A percentile compares a stretch with the other conserved stretches of the same genome.
These are phyloP conservation scores for Colletes latitarsis DNA, from an alignment of 1,140 invertebrate genomes.

Conservation along the genomic window DNA sequence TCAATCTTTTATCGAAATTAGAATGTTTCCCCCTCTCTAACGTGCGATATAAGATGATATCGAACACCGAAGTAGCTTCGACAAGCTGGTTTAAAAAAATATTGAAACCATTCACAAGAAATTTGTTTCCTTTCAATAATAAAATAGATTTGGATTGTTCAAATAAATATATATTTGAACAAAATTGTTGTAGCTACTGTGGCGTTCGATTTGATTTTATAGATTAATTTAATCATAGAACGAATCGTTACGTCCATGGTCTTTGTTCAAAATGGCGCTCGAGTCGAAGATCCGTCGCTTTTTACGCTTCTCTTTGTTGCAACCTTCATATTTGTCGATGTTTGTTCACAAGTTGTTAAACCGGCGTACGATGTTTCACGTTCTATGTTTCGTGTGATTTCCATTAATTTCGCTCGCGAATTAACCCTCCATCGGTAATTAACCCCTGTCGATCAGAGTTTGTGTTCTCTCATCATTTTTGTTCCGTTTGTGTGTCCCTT, in stretches of 20 bases:
- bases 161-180: too few relatives aligned
- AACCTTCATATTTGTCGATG: conserved; percentile 58
- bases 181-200: too few relatives aligned
- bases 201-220: background rate
- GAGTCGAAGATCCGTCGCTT: conserved; percentile 52
- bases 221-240: too few relatives aligned
- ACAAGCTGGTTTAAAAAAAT: too few relatives aligned
- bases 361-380: conserved; percentile 13
- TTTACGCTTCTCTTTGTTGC: conserved; percentile 47
- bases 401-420: background rate
- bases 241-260: too few relatives aligned
- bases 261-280: background rate
- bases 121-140: too few relatives aligned
- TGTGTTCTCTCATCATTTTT: background rate
- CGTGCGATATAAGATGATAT: too few relatives aligned
- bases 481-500: background rate
- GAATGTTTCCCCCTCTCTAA: too few relatives aligned
- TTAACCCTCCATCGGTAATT: conserved; percentile 21
- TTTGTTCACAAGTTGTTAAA: conserved; percentile 48
- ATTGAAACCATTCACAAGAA: too few relatives aligned
- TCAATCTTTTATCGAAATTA: too few relatives aligned
- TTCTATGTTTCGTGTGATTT: conserved; percentile 38
- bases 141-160: too few relatives aligned
- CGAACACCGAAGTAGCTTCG: too few relatives aligned
- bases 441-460: background rate